Evolutionary conservation across 2,113 vertebrate genomes (phyloP), one percentile per base, ranked within the genome.

Genomic region (Osmerus mordax): DNA sequence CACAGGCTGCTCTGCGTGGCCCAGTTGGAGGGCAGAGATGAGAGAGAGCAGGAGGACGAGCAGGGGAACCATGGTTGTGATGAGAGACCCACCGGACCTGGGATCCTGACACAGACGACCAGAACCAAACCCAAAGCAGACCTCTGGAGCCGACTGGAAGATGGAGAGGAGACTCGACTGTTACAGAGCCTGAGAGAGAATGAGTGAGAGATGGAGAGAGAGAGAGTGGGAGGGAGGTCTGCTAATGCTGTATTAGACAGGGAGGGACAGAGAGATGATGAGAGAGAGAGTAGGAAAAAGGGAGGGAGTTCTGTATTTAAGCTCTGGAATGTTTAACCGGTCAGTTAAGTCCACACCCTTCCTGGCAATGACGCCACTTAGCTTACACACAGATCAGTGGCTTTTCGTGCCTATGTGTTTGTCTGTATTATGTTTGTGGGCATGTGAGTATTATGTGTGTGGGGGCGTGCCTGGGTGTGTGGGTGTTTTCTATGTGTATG

Each of bases 11-110:
- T 89, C 81, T 58, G 82, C 88, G 28, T 76, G 15, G 63, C 83
- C 80, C 64, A 90, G 52, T 47, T 86, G 79, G 67, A 81, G 56
- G 0, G 71, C 15, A 3, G 86, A 85, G 23, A 79, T 13, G 3
- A 91, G 74, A 15, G 76, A 89, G 41, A 92, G 67, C 74, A 92
- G 65, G 66, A 86, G 29, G 3, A 86, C 70, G 23, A 88, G 3
- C 15, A 52, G 83, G 15, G 88, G 54, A 21, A 70, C 82, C 90
- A 91, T 92, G 68, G 64, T 61, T 64, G 8, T 73, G 19, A 14
- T 29, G 41, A 53, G 28, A 52, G 29, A 55, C 29, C 56, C 14
- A 67, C 25, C 41, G 3, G 41, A 53, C 4, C 19, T 41, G 36
- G 36, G 19, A 6, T 53, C 11, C 19, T 25, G 65, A 25, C 21